Conservation (phyloP, 2,888 invertebrate genomes). For the Dioctria linearis region DNA sequence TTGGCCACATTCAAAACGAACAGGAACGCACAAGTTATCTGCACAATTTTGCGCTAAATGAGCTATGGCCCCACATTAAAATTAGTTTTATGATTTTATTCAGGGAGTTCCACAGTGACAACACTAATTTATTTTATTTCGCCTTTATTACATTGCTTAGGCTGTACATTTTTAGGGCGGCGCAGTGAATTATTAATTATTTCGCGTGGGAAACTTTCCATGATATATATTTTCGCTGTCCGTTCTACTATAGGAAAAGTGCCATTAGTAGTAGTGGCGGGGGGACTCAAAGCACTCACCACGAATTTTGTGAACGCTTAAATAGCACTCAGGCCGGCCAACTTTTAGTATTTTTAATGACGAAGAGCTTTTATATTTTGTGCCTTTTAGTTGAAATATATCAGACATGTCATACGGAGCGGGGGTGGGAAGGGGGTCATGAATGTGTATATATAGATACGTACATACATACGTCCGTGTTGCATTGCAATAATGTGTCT, state of each 20-base stretch:
- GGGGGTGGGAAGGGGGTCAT: too few relatives aligned
- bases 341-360: constrained; percentile 48
- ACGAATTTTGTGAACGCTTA: constrained; percentile 7
- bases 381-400: constrained; percentile 35
- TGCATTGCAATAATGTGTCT: constrained; percentile 47
- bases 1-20: constrained; percentile 39
- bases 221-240: constrained; percentile 7
- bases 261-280: constrained; percentile 16
- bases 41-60: constrained; percentile 48
- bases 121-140: constrained; percentile 53
- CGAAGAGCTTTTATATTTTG: constrained; percentile 34
- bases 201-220: constrained; percentile 19
- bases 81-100: constrained; percentile 55
- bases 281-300: too few relatives aligned
- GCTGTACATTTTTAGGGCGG: constrained; percentile 11
- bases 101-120: constrained; percentile 48
- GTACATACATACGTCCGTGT: background rate
- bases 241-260: constrained; percentile 26
- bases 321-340: constrained; percentile 7
- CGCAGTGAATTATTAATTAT: constrained; percentile 30
- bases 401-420: too few relatives aligned
- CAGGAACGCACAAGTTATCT: constrained; percentile 12
- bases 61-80: constrained; percentile 44
- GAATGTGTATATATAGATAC: too few relatives aligned
- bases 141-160: constrained; percentile 27